Conservation (phyloP, 2,888 invertebrate species). For the Teleogryllus oceanicus region DNA sequence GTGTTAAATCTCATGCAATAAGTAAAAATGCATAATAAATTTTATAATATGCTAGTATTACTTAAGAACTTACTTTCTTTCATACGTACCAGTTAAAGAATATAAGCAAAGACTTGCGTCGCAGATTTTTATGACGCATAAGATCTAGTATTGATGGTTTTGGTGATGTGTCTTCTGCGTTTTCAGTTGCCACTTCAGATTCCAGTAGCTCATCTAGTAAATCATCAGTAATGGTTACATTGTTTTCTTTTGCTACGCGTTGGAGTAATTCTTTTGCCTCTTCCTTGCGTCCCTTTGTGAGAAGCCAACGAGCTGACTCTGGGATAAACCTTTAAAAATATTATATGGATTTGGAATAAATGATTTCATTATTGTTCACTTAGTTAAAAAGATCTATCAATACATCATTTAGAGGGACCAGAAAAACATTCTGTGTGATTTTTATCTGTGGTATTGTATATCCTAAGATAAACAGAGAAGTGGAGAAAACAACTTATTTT, state of each 20-base stretch:
- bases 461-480: too few species aligned
- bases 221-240: slow-evolving; percentile 55
- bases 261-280: slow-evolving; percentile 61
- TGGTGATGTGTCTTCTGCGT: slow-evolving; percentile 45
- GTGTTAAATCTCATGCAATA: not conserved
- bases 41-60: too few species aligned
- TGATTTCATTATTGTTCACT: too few species aligned
- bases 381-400: too few species aligned
- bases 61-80: not conserved
- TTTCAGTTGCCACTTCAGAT: slow-evolving; percentile 46
- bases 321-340: slow-evolving; percentile 57
- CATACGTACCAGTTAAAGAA: slow-evolving; percentile 67
- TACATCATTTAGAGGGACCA: too few species aligned
- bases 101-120: slow-evolving; percentile 62
- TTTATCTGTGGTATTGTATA: too few species aligned
- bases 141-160: slow-evolving; percentile 58
- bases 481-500: too few species aligned
- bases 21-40: not conserved
- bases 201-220: slow-evolving; percentile 54
- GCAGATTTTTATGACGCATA: slow-evolving; percentile 58
- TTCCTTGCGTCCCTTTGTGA: slow-evolving; percentile 59
- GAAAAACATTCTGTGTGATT: too few species aligned
- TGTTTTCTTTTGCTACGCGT: slow-evolving; percentile 63
- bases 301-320: slow-evolving; percentile 69
- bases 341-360: too few species aligned